Conservation (phyloP, 2,113 vertebrate genomes). For the Centropus unirufus region DNA sequence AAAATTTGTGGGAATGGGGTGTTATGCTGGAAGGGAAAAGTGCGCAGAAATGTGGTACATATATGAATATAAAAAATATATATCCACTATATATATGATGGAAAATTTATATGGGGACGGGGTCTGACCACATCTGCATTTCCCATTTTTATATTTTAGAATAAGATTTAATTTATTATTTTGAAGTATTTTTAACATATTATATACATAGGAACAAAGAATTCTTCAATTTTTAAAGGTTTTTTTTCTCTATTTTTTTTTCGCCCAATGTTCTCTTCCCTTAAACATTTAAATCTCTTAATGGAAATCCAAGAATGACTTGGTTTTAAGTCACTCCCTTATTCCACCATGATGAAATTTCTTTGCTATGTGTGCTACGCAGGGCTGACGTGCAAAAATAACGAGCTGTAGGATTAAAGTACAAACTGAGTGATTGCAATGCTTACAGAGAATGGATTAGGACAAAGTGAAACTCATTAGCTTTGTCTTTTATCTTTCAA, state of each 20-base stretch:
- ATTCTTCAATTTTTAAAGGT: background rate
- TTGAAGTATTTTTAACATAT: background rate
- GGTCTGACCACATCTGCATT: background rate
- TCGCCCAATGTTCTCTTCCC: too few relatives aligned
- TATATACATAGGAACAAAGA: background rate
- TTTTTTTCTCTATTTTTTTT: background rate
- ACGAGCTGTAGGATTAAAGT: background rate
- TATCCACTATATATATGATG: too few relatives aligned
- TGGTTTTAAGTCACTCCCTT: background rate
- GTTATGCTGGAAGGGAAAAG: background rate
- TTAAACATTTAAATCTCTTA: background rate
- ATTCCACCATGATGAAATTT: background rate
- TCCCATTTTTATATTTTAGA: background rate
- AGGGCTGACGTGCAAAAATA: background rate
- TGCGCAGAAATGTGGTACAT: background rate
- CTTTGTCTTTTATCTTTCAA: background rate
- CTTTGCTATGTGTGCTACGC: background rate
- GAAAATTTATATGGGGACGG: background rate
- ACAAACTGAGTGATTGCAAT: background rate
- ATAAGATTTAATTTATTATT: background rate
- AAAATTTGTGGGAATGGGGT: background rate
- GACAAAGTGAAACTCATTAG: background rate
- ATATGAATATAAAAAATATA: background rate
- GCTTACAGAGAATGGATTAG: background rate
- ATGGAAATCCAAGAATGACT: background rate